Evolutionary conservation across 2,797 vertebrate genomes (phyloP).

Genomic region (Acomys russatus): DNA sequence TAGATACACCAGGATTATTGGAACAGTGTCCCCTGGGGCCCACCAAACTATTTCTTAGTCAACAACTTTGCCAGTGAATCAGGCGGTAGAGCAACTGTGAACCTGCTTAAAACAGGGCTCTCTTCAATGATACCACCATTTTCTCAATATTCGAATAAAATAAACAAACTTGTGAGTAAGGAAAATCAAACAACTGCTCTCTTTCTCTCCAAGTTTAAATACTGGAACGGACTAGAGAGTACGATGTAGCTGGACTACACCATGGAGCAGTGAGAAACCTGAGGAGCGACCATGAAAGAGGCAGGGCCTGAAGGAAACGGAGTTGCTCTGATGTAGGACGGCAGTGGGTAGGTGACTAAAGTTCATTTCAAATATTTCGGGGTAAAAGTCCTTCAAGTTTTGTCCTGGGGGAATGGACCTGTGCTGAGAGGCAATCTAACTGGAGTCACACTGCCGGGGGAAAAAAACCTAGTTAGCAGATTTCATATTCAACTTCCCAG

Average conservation of each 20-base stretch:
- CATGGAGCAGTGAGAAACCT: neutral
- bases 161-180: neutral
- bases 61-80: slow-evolving; percentile 44
- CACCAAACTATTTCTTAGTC: slow-evolving; percentile 19
- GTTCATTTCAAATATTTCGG: slow-evolving; percentile 63
- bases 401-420: neutral
- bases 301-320: slow-evolving; percentile 21
- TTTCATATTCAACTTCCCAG: slow-evolving; percentile 35
- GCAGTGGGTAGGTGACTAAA: neutral
- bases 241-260: slow-evolving; percentile 6
- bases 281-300: neutral
- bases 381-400: slow-evolving; percentile 43
- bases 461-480: slow-evolving; percentile 44
- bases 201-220: neutral
- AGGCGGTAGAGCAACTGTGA: slow-evolving; percentile 26
- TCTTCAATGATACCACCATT: slow-evolving; percentile 15
- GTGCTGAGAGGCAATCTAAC: slow-evolving; percentile 49
- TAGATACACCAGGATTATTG: slow-evolving; percentile 14
- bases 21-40: neutral
- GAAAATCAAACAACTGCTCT: neutral
- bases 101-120: slow-evolving; percentile 25
- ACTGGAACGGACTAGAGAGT: neutral
- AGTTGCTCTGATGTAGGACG: slow-evolving; percentile 13
- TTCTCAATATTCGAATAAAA: neutral
- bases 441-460: neutral